These are phyloP conservation scores for Melanotaenia parkinsoni DNA, from an alignment of 2,797 vertebrate genomes.

Conservation along the genomic window DNA sequence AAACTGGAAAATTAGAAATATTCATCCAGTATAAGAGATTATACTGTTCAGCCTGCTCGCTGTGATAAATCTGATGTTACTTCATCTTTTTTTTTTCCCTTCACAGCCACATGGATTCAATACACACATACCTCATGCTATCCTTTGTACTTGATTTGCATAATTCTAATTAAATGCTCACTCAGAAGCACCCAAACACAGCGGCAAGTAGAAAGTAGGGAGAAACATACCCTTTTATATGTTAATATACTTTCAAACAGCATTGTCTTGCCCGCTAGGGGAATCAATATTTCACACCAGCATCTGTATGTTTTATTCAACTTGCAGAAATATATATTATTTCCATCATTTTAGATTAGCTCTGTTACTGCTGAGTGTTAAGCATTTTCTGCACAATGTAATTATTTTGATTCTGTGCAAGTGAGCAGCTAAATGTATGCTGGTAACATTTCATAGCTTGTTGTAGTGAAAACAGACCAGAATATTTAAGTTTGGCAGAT, in stretches of 20 bases:
- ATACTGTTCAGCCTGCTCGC: not conserved
- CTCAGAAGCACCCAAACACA: constrained; percentile 63
- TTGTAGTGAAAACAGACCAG: constrained; percentile 19
- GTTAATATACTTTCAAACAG: constrained; percentile 70
- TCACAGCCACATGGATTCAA: not conserved
- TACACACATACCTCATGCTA: constrained; percentile 41
- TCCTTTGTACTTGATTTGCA: constrained; percentile 68
- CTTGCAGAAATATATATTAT: constrained; percentile 48
- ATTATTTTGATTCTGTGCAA: constrained; percentile 25
- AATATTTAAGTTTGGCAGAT: constrained; percentile 9
- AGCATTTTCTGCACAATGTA: constrained; percentile 19
- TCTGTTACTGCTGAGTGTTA: constrained; percentile 31
- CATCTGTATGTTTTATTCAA: constrained; percentile 43
- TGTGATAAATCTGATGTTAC: constrained; percentile 18
- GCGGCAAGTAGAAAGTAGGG: constrained; percentile 57
- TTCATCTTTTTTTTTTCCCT: not conserved
- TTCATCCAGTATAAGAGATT: constrained; percentile 26
- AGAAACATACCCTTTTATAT: constrained; percentile 68
- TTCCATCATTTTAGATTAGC: constrained; percentile 44
- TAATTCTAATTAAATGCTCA: constrained; percentile 76
- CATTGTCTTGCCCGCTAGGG: constrained; percentile 50
- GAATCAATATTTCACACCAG: constrained; percentile 66
- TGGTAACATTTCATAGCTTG: constrained; percentile 25
- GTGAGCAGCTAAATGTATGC: constrained; percentile 8
- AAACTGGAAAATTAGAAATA: constrained; percentile 47